Percentiles rank a stretch among this genome's conserved stretches.
These are phyloP conservation scores for Nymphalis io DNA, from an alignment of 1,140 invertebrate genomes.

Conservation along the genomic window DNA sequence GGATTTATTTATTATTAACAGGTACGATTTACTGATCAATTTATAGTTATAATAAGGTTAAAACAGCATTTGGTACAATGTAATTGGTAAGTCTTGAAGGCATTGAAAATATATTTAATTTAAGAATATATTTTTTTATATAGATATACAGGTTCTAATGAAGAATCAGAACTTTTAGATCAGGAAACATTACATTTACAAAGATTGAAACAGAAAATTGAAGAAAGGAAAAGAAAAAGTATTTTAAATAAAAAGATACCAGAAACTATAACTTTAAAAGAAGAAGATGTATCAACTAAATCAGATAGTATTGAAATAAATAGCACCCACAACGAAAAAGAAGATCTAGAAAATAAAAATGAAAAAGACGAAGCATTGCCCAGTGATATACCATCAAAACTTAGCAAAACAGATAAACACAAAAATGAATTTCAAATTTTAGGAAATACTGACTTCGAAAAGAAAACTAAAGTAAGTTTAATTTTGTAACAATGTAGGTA, in stretches of 20 bases:
- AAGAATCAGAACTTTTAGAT: slow-evolving; percentile 53
- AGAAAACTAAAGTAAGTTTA: slow-evolving; percentile 67
- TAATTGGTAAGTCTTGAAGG: neutral
- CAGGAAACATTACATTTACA: slow-evolving; percentile 82
- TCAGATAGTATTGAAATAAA: slow-evolving; percentile 20
- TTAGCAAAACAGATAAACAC: slow-evolving; percentile 38
- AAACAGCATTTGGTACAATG: too few species aligned
- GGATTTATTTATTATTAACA: slow-evolving; percentile 81
- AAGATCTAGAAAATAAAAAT: slow-evolving; percentile 21
- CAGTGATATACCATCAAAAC: slow-evolving; percentile 25
- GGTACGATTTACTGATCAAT: slow-evolving; percentile 49
- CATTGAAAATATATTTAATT: neutral
- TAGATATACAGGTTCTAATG: slow-evolving; percentile 77
- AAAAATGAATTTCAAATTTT: slow-evolving; percentile 78
- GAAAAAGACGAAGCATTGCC: slow-evolving; percentile 27
- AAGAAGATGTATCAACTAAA: slow-evolving; percentile 26
- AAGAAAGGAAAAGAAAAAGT: slow-evolving; percentile 76
- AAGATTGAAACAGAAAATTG: slow-evolving; percentile 82
- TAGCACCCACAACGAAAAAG: slow-evolving; percentile 22
- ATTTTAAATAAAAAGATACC: slow-evolving; percentile 45
- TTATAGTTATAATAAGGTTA: neutral
- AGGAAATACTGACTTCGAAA: slow-evolving; percentile 76
- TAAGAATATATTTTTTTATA: neutral
- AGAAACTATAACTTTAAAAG: slow-evolving; percentile 49
- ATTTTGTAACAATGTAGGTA: too few species aligned